Conservation (phyloP, 2,888 invertebrate species). For the Germaria angustata region DNA sequence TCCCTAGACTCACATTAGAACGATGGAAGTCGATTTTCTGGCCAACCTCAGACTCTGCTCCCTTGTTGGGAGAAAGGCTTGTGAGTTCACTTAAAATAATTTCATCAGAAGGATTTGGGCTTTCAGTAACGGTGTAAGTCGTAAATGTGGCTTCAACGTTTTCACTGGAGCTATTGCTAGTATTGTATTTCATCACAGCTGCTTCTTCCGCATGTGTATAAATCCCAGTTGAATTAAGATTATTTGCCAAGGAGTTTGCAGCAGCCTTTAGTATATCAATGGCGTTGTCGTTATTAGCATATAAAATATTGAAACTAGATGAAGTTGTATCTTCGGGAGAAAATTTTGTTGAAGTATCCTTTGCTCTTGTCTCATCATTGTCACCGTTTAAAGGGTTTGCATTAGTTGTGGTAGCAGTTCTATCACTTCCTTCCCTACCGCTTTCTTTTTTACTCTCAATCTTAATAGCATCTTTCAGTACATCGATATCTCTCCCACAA, state of each 20-base stretch:
- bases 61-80: neutral
- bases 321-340: neutral
- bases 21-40: slow-evolving; percentile 34
- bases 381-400: neutral
- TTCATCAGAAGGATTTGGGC: neutral
- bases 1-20: neutral
- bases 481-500: neutral
- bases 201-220: neutral
- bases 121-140: too few species aligned
- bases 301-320: neutral
- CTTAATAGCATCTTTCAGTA: neutral
- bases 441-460: neutral
- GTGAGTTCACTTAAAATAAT: slow-evolving; percentile 1
- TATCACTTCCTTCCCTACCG: too few species aligned
- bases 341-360: neutral
- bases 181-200: neutral
- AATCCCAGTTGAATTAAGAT: neutral
- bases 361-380: neutral
- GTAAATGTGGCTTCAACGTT: neutral
- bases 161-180: neutral
- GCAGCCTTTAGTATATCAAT: neutral
- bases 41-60: neutral
- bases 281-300: neutral
- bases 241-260: neutral
- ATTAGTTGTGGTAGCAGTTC: too few species aligned